Evolutionary conservation across 2,888 invertebrate genomes (phyloP), one percentile per base, ranked within the genome.

Genomic region (Noctua pronuba): DNA sequence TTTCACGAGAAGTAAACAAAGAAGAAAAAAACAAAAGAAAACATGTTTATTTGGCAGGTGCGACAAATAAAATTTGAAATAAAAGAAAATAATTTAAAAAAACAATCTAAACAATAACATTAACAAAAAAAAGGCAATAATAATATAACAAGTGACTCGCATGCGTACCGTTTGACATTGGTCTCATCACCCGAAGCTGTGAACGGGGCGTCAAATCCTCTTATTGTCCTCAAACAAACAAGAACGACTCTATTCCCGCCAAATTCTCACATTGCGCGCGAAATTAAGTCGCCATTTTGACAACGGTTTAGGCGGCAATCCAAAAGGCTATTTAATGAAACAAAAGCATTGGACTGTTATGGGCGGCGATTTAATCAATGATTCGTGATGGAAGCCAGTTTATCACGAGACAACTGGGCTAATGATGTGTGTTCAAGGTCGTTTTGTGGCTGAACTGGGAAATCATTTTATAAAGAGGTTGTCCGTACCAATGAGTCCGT

Each of bases 291-390:
- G 62, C 66, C 62, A 83, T 86, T 78, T 86, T 78, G 74, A 69
- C 31, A 72, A 41, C 72, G 52, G 83, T 66, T 70, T 83, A 64
- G 68, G 44, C 49, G 44, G 16, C 62, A 64, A 70, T 73, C 38
- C 35, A 71, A 68, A 71, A 71, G 46, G 66, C 84, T 31, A 84
- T 86, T 86, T 58, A 55, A 38, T 60, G 49, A 84, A 79, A 83
- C 83, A 83, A 86, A 77, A 78, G 83, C 73, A 62, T 49, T 72
- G 24, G 55, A 38, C 73, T 49, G 71, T 60, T 64, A 72, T 38
- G 65, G 41, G 24, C 21, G n/a, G 16, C 69, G 18, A 77, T 77
- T 73, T 86, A 75, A 84, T 83, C 79, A 79, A 55, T 86, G 86
- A 67, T 71, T 65, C 60, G 64, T 65, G 75, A 79, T 49, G 66